Conservation (phyloP, 2,797 vertebrate genomes). For the Brotula barbata region DNA sequence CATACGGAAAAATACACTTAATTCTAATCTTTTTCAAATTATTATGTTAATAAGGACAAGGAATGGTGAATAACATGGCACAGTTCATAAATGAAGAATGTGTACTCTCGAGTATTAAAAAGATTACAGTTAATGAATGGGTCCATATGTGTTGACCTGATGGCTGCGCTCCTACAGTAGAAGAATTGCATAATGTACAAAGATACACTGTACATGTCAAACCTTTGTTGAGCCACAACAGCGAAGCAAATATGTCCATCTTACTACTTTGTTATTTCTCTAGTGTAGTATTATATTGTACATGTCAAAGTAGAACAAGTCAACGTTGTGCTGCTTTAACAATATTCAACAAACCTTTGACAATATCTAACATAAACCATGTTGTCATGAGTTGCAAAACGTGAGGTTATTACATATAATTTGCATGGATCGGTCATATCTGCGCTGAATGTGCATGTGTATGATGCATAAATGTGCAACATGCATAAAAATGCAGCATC, state of each 20-base stretch:
- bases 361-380: too few species aligned
- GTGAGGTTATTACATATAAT: too few species aligned
- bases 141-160: conserved; percentile 44
- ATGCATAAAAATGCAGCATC: too few species aligned
- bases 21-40: conserved; percentile 65
- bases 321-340: too few species aligned
- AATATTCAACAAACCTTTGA: too few species aligned
- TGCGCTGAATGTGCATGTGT: too few species aligned
- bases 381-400: too few species aligned
- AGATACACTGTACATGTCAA: conserved; percentile 1
- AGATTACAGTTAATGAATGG: conserved; percentile 68
- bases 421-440: too few species aligned
- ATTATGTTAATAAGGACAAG: conserved; percentile 77
- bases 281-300: too few species aligned
- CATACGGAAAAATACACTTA: conserved; percentile 75
- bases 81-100: conserved; percentile 60
- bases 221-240: not conserved
- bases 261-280: too few species aligned
- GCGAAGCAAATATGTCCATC: not conserved
- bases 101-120: conserved; percentile 54
- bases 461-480: too few species aligned
- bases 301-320: too few species aligned
- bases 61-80: conserved; percentile 46
- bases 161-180: conserved; percentile 42
- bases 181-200: conserved; percentile 2